Evolutionary conservation across 2,888 invertebrate species (phyloP).

Genomic region (Stenolophus ochropezus): DNA sequence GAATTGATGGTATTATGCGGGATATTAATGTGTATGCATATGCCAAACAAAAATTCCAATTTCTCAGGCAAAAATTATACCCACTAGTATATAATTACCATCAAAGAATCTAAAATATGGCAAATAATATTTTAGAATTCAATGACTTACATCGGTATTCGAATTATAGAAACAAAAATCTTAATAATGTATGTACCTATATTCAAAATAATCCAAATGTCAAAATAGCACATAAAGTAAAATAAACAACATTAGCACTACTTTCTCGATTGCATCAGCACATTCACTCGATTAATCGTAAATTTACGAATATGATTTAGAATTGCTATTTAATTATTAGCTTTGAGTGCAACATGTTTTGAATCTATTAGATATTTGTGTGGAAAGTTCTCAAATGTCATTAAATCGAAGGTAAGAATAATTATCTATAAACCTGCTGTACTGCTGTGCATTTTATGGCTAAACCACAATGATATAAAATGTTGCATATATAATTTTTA

Average conservation of each 20-base stretch:
- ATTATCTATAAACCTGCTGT: slow-evolving; percentile 30
- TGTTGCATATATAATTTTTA: too few species aligned
- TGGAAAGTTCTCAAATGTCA: slow-evolving; percentile 40
- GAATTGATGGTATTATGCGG: neutral
- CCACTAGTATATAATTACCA: too few species aligned
- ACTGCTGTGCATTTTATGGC: slow-evolving; percentile 14
- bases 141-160: too few species aligned
- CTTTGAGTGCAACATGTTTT: slow-evolving; percentile 31
- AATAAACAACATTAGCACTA: too few species aligned
- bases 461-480: slow-evolving; percentile 22
- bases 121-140: too few species aligned
- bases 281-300: slow-evolving; percentile 38
- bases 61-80: too few species aligned
- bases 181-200: too few species aligned
- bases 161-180: too few species aligned
- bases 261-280: slow-evolving; percentile 27
- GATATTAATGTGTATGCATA: too few species aligned
- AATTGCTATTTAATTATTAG: slow-evolving; percentile 47
- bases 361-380: slow-evolving; percentile 24
- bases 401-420: slow-evolving; percentile 43
- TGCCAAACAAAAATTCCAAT: neutral
- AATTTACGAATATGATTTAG: slow-evolving; percentile 17
- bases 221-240: too few species aligned
- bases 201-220: too few species aligned
- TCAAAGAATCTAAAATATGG: too few species aligned